Conservation (phyloP, 1,140 invertebrate genomes). For the Drosophila seguyi region DNA sequence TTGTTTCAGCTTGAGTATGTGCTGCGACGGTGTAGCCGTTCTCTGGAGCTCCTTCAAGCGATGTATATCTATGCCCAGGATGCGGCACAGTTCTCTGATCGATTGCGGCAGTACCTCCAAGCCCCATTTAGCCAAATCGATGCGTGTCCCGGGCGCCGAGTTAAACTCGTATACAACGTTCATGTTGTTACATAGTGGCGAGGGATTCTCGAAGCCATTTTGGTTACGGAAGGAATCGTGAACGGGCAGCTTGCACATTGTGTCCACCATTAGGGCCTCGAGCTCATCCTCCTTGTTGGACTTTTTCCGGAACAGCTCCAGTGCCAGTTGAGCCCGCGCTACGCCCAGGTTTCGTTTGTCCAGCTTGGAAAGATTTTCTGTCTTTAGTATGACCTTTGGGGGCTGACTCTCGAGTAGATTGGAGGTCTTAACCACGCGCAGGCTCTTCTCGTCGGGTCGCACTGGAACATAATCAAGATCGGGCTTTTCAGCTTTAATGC, state of each 20-base stretch:
- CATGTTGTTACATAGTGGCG: conserved; percentile 58
- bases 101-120: conserved; percentile 40
- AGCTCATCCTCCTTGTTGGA: conserved; percentile 8
- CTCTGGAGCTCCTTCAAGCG: conserved; percentile 38
- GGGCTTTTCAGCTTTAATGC: not conserved
- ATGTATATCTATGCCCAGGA: conserved; percentile 45
- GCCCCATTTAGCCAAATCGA: conserved; percentile 59
- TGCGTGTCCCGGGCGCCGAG: conserved; percentile 35
- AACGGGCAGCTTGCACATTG: conserved; percentile 43
- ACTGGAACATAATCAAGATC: conserved; percentile 12
- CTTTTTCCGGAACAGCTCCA: conserved; percentile 9
- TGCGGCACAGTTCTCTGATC: conserved; percentile 40
- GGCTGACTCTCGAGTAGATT: conserved; percentile 8
- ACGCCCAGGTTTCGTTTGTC: conserved; percentile 39
- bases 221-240: conserved; percentile 19
- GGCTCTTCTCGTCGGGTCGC: not conserved
- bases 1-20: conserved; percentile 38
- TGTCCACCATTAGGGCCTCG: conserved; percentile 57
- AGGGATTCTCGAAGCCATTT: conserved; percentile 55
- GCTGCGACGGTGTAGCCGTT: conserved; percentile 39
- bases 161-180: conserved; percentile 69
- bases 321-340: conserved; percentile 22
- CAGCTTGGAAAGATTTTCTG: not conserved
- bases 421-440: conserved; percentile 17
- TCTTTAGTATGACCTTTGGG: not conserved